Percentiles rank a stretch among this genome's conserved stretches.
These are phyloP conservation scores for Nephila pilipes DNA, from an alignment of 1,140 invertebrate species.

Conservation along the genomic window DNA sequence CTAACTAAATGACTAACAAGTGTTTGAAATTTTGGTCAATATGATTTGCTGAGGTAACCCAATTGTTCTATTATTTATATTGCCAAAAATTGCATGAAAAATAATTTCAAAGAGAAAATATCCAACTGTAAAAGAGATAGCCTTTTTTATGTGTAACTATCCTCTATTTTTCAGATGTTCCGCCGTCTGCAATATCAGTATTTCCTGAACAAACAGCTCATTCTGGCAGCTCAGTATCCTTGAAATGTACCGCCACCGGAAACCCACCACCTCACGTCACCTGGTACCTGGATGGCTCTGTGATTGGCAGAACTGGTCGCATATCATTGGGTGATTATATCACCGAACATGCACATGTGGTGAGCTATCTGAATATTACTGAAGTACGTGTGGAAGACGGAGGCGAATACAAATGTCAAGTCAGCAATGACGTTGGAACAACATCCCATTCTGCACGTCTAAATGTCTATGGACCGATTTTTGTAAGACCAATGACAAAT, in stretches of 20 bases:
- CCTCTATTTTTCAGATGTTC: slow-evolving; percentile 77
- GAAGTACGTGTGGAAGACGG: slow-evolving; percentile 81
- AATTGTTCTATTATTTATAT: not conserved
- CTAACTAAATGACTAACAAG: too few species aligned
- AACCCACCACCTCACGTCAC: slow-evolving; percentile 96
- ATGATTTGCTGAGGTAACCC: not conserved
- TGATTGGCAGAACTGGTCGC: slow-evolving; percentile 65
- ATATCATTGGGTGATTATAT: slow-evolving; percentile 86
- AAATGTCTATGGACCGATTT: slow-evolving; percentile 80
- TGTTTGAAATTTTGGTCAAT: not conserved
- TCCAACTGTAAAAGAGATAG: too few species aligned
- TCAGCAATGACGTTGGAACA: slow-evolving; percentile 80
- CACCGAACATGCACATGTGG: slow-evolving; percentile 80
- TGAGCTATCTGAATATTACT: slow-evolving; percentile 82
- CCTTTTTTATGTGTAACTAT: too few species aligned
- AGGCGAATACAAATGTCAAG: slow-evolving; percentile 81
- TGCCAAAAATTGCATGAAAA: too few species aligned
- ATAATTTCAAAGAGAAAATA: not conserved
- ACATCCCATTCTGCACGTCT: slow-evolving; percentile 78
- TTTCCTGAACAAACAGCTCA: slow-evolving; percentile 89
- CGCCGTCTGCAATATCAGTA: slow-evolving; percentile 78
- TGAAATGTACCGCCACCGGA: slow-evolving; percentile 88
- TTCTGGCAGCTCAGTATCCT: slow-evolving; percentile 84
- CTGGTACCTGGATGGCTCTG: slow-evolving; percentile 92
- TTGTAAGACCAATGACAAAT: slow-evolving; percentile 82